Evolutionary conservation across 2,797 vertebrate species (phyloP).

Genomic region (Gastrophryne carolinensis): DNA sequence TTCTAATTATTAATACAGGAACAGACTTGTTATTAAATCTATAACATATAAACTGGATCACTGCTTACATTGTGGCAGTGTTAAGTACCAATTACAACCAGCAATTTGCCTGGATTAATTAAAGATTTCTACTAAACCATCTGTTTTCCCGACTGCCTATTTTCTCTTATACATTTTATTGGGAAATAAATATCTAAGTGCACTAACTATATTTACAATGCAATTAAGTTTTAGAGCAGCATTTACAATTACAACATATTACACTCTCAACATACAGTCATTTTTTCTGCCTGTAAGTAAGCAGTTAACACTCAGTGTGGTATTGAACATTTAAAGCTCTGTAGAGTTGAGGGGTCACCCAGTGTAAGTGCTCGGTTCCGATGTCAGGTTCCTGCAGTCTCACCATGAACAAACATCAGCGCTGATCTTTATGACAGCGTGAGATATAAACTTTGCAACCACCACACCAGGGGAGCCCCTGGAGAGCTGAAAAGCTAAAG

Average conservation of each 20-base stretch:
- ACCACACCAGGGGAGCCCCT: background rate
- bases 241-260: too few species aligned
- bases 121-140: too few species aligned
- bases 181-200: too few species aligned
- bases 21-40: too few species aligned
- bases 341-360: slow-evolving; percentile 20
- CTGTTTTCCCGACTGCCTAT: background rate
- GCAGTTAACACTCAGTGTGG: background rate
- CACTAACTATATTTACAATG: too few species aligned
- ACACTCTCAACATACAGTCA: too few species aligned
- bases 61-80: too few species aligned
- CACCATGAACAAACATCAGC: slow-evolving; percentile 43
- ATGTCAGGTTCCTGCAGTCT: slow-evolving; percentile 48
- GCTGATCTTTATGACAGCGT: slow-evolving; percentile 42
- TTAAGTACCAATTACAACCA: too few species aligned
- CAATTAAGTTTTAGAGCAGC: too few species aligned
- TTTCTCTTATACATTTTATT: background rate
- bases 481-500: background rate
- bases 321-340: background rate
- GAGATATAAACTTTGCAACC: slow-evolving; percentile 26
- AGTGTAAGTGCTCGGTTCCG: slow-evolving; percentile 1
- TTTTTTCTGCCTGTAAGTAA: background rate
- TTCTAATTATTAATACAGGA: too few species aligned
- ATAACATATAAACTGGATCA: too few species aligned
- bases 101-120: too few species aligned